phyloP scores from a whole-genome alignment of 2,113 vertebrate species.

The Picathartes gymnocephalus region DNA sequence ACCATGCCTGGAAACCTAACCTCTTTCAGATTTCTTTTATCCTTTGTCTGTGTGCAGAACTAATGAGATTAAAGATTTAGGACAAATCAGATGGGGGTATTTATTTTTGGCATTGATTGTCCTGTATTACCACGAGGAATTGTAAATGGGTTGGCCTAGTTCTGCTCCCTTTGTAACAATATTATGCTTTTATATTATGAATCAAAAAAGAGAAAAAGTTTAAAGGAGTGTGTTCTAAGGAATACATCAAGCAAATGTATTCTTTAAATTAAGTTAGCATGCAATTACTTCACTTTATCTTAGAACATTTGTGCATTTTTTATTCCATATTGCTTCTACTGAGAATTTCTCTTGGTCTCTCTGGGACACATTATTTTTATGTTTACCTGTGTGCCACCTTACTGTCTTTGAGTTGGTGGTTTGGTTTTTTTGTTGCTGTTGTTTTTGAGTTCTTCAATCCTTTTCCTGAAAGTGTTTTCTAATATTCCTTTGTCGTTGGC shows the following conservation, averaged over 20 bases:
- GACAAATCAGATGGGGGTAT: not conserved
- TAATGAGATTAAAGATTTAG: slow-evolving; percentile 59
- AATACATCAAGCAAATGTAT: not conserved
- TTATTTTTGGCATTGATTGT: slow-evolving; percentile 43
- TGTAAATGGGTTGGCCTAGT: slow-evolving; percentile 11
- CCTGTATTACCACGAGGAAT: not conserved
- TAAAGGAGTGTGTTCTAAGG: not conserved
- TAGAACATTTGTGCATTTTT: not conserved
- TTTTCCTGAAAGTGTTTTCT: not conserved
- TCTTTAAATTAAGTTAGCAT: not conserved
- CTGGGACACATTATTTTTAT: not conserved
- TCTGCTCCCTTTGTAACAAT: not conserved
- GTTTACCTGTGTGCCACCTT: not conserved
- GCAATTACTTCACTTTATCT: not conserved
- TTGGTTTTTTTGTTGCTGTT: not conserved
- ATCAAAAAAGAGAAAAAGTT: not conserved
- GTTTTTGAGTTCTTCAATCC: not conserved
- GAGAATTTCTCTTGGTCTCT: not conserved
- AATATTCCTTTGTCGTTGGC: not conserved
- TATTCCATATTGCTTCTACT: not conserved
- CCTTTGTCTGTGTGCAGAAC: not conserved
- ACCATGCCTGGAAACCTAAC: not conserved
- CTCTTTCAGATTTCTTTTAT: not conserved
- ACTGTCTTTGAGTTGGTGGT: not conserved
- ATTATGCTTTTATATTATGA: not conserved